Conservation (phyloP, 2,888 invertebrate species). For the Frankliniella intonsa region DNA sequence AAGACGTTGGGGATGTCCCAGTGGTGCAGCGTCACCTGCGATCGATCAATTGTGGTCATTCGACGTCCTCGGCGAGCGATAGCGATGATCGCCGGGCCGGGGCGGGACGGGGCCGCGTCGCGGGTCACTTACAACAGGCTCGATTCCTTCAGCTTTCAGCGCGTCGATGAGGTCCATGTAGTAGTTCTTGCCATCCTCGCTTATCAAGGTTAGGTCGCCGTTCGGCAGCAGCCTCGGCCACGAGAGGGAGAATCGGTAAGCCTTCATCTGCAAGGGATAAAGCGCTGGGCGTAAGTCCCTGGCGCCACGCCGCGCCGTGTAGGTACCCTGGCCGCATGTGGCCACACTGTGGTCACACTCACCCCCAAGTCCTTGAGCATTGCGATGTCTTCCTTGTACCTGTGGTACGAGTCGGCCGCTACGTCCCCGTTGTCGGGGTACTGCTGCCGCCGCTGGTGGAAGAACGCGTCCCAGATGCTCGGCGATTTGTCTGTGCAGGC, state of each 20-base stretch:
- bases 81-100: not conserved
- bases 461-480: conserved; percentile 63
- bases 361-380: conserved; percentile 50
- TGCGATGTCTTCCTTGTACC: conserved; percentile 55
- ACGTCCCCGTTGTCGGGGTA: conserved; percentile 53
- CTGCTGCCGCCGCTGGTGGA: conserved; percentile 52
- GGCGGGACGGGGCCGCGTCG: too few relatives aligned
- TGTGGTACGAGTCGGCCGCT: conserved; percentile 61
- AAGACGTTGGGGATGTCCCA: conserved; percentile 64
- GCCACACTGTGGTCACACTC: not conserved
- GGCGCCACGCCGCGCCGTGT: too few relatives aligned
- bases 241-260: conserved; percentile 37
- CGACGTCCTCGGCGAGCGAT: too few relatives aligned
- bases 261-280: not conserved
- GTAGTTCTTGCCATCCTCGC: not conserved
- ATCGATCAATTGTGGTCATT: not conserved
- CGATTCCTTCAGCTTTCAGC: not conserved
- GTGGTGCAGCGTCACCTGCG: conserved; percentile 58
- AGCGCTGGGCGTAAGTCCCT: not conserved
- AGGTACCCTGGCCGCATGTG: not conserved
- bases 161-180: not conserved
- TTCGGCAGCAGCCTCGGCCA: conserved; percentile 41
- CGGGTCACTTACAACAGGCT: not conserved
- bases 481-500: conserved; percentile 53
- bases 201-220: not conserved